These are phyloP conservation scores for Pan paniscus DNA, from an alignment of 2,113 vertebrate genomes.

Conservation along the genomic window DNA sequence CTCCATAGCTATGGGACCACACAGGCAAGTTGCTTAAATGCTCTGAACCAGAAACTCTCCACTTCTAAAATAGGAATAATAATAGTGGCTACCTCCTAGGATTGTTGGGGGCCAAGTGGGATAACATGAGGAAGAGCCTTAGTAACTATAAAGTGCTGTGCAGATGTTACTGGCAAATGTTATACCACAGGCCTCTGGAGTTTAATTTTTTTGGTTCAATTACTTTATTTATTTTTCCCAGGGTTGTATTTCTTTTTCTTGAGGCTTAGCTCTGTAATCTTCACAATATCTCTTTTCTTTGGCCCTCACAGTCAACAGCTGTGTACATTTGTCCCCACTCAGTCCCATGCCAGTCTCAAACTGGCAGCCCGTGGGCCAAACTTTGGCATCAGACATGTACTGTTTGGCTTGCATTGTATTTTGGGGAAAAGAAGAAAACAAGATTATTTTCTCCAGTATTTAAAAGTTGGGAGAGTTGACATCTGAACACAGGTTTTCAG, in stretches of 20 bases:
- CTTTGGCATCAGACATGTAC: background rate
- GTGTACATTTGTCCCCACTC: background rate
- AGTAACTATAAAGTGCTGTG: background rate
- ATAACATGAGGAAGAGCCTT: background rate
- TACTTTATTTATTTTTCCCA: background rate
- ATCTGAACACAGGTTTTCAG: background rate
- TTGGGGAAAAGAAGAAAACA: background rate
- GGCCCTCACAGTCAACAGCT: background rate
- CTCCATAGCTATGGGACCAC: too few species aligned
- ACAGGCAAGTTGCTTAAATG: background rate
- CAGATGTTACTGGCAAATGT: background rate
- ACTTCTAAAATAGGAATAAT: background rate
- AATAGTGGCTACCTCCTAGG: background rate
- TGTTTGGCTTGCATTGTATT: background rate
- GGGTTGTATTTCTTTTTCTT: background rate
- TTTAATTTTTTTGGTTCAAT: background rate
- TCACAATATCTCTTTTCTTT: background rate
- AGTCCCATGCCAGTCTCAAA: background rate
- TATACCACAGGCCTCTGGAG: background rate
- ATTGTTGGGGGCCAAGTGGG: background rate
- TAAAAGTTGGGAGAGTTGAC: background rate
- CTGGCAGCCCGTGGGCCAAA: background rate
- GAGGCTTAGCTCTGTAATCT: background rate
- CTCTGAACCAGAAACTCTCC: background rate
- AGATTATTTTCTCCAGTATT: background rate